phyloP scores from a whole-genome alignment of 2,797 vertebrate species.

The Limnodromus scolopaceus region DNA sequence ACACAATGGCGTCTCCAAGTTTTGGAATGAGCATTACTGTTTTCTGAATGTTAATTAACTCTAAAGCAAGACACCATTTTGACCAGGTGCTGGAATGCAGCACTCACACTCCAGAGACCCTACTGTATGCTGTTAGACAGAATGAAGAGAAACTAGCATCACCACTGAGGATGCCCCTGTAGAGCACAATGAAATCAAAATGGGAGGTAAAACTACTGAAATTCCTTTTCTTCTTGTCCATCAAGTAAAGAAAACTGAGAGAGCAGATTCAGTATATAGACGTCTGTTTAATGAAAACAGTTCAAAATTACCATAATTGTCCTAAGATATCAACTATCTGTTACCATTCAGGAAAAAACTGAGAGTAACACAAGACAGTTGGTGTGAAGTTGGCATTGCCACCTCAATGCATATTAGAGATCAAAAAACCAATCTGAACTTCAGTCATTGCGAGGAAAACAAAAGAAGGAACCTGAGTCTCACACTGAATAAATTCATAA shows the following conservation, averaged over 20 bases:
- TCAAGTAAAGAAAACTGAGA: neutral
- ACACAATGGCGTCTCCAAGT: too few species aligned
- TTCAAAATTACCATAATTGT: neutral
- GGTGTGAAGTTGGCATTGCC: neutral
- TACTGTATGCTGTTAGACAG: neutral
- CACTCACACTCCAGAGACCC: neutral
- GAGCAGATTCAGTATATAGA: neutral
- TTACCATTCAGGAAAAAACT: neutral
- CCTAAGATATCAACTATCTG: neutral
- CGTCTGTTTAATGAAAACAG: neutral
- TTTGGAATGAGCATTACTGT: neutral
- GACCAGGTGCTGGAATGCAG: neutral
- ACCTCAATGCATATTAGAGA: neutral
- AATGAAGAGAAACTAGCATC: neutral
- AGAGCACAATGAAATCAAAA: neutral
- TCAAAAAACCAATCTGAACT: neutral
- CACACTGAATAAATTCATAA: neutral
- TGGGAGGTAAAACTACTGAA: neutral
- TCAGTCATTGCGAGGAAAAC: neutral
- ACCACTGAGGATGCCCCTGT: neutral
- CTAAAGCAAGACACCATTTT: neutral
- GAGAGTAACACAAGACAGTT: neutral
- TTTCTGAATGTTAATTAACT: neutral
- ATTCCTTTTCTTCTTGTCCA: neutral
- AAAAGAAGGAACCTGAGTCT: neutral